Percentiles rank a stretch among this genome's conserved stretches.
phyloP scores from a whole-genome alignment of 2,797 vertebrate species.

The Euphonia xanthogaster region DNA sequence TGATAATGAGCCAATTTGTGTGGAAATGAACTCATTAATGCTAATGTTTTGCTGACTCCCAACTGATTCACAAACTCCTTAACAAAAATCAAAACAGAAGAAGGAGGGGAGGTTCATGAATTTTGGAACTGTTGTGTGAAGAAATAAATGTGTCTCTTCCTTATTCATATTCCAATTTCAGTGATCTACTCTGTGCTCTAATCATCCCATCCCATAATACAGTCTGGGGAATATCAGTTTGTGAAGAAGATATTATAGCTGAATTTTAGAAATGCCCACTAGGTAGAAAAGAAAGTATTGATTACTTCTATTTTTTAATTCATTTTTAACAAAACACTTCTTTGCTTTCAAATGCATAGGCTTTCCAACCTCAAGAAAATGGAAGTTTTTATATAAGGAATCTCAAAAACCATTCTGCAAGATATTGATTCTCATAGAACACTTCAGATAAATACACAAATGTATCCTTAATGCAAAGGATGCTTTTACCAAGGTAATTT shows the following conservation, averaged over 20 bases:
- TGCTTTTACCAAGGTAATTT: neutral
- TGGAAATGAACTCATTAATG: constrained; percentile 78
- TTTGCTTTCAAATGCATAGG: neutral
- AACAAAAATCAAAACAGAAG: constrained; percentile 64
- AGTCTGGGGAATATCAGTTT: neutral
- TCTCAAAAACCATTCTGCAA: neutral
- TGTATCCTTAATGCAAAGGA: neutral
- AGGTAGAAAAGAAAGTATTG: neutral
- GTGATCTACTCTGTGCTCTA: neutral
- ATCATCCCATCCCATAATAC: neutral
- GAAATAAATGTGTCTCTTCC: neutral
- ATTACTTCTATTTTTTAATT: neutral
- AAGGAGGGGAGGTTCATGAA: constrained; percentile 40
- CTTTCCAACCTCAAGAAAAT: neutral
- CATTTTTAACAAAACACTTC: neutral
- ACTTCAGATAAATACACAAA: neutral
- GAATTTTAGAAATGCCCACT: neutral
- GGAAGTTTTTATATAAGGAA: neutral
- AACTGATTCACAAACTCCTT: constrained; percentile 66
- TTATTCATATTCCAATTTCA: neutral
- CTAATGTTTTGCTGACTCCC: constrained; percentile 75
- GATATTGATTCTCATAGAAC: neutral
- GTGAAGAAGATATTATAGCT: neutral
- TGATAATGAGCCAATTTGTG: constrained; percentile 74
- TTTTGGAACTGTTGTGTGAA: constrained; percentile 37